Base-by-base conservation (phyloP, 2,797 vertebrate species). In the Toxotes lorentzi region DNA sequence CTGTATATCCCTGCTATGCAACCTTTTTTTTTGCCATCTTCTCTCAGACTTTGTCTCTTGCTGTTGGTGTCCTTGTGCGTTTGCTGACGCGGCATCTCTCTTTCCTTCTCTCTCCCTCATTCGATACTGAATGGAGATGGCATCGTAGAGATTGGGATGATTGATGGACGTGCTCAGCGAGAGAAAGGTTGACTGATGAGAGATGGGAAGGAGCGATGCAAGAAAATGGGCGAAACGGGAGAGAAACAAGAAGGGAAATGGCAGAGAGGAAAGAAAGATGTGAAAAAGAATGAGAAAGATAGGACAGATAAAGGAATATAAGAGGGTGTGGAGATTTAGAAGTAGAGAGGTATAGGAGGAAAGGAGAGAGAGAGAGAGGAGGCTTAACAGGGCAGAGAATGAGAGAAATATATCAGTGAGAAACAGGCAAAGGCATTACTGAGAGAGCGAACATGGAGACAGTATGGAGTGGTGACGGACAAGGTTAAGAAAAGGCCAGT, bases 71-170 rank as follows among this genome's bases (percentile, higher is more conserved):
- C 75, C 76, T 72, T 16, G 24, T 51, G 67, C 68, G 3, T 85
- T 81, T 89, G 92, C 92, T 92, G 91, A 93, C 56, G 58, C 61
- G 14, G 85, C 91, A 89, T 79, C 74, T 62, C 61, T 40, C 41
- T 62, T 69, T 68, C 58, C 35, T 32, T 73, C 30, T n/a, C 38
- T 32, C 30, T 74, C 47, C 78, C 73, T 76, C 81, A 56, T 88
- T 84, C 45, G 34, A 85, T 88, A 86, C 74, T 88, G 84, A 90
- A 88, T 63, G 45, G 80, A 76, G 86, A 90, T 90, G 86, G 86
- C 71, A 40, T 77, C 82, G 78, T 80, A 59, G 87, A 67, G 73
- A 81, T 70, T 40, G 81, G 73, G 58, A 70, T 89, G 86, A 92
- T 89, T 88, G 89, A 93, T 90, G 88, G 77, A 59, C 8, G 7